Base-by-base conservation (phyloP, 1,140 invertebrate species). In the Pinna nobilis region DNA sequence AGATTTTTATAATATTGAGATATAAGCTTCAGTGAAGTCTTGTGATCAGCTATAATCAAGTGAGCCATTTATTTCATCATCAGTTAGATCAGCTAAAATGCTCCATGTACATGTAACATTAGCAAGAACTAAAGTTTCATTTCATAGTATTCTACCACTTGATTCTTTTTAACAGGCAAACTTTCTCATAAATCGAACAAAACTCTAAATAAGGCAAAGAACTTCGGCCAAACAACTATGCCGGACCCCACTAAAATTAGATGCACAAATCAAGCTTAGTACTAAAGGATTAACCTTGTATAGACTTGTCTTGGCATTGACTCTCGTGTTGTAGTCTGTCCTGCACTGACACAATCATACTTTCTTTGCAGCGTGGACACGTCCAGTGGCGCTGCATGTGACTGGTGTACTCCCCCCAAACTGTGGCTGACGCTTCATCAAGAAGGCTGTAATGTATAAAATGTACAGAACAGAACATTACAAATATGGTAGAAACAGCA, bases 291-390 rank as follows among this genome's bases (percentile, higher is more conserved):
- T 61, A 70, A 80, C 78, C 75, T 32, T 66, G 64, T n/a, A 70
- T 73, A n/a, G 72, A 80, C 32, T 73, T 53, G 28, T 75, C 68
- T 61, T 87, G 76, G 78, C 89, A 91, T 15, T 77, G 70, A 4
- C 82, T 74, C 64, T 88, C 78, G 81, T 91, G 90, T 53, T 89
- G 84, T 35, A 91, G 78, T 67, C 87, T 86, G 68, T 91, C 89
- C 59, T 90, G 74, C 25, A 88, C 76, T 39, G 82, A 85, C 9
- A 90, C 80, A 32, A 89, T 80, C 74, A 90, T 84, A 55, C 76
- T 81, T 6, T 81, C 67, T 18, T 86, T 77, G 86, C 90, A 91
- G 28, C 79, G 66, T 30, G 87, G 82, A 82, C 90, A 91, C 5
- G 76, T 86, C 90, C 90, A 91, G 68, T 87, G 82, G 11, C 82